Evolutionary conservation across 2,113 vertebrate species (phyloP).

Genomic region (Candoia aspera): DNA sequence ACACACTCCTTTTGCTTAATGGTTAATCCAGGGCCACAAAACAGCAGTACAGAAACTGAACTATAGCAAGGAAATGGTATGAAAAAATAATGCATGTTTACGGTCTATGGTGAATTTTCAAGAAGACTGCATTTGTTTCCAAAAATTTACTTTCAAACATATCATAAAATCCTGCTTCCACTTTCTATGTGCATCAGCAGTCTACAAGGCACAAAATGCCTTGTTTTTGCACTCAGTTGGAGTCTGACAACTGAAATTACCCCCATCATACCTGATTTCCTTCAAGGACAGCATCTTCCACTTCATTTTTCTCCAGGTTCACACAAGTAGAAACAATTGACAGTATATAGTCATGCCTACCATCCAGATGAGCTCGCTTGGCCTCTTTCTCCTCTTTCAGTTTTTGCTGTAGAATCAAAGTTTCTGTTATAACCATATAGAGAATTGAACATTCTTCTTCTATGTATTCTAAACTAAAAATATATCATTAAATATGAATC

Average conservation of each 20-base stretch:
- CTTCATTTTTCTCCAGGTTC: constrained; percentile 82
- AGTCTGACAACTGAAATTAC: neutral
- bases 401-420: constrained; percentile 83
- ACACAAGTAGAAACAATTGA: constrained; percentile 83
- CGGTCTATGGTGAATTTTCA: neutral
- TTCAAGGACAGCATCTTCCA: constrained; percentile 91
- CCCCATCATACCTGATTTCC: constrained; percentile 81
- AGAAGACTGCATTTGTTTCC: neutral
- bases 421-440: neutral
- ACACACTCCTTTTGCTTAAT: neutral
- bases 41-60: neutral
- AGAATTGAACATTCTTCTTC: neutral
- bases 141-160: neutral
- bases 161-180: neutral
- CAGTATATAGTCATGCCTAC: constrained; percentile 87
- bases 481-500: neutral
- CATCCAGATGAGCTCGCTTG: constrained; percentile 85
- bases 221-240: neutral
- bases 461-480: neutral
- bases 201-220: neutral
- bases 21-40: neutral
- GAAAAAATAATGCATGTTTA: neutral
- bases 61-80: neutral
- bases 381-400: constrained; percentile 91
- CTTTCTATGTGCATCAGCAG: neutral